phyloP scores from a whole-genome alignment of 2,888 invertebrate species.

The Pecten maximus region DNA sequence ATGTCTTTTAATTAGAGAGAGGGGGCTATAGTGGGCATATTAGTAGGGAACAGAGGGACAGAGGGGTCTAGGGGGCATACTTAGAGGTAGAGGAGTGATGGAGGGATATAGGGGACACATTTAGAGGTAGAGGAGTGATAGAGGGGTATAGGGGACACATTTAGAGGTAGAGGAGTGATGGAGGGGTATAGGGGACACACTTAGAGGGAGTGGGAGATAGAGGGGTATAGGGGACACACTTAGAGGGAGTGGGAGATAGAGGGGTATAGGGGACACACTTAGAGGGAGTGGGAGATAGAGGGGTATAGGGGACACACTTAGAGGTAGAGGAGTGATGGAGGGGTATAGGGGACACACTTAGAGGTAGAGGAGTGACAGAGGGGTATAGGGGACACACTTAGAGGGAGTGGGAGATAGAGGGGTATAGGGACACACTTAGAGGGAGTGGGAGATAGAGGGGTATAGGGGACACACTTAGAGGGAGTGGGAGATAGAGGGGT shows the following conservation, averaged over 20 bases:
- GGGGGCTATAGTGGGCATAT: no score
- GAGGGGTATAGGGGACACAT: not conserved
- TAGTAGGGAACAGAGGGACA: no score
- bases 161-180: not conserved
- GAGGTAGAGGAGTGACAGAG: not conserved
- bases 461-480: not conserved
- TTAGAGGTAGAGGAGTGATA: not conserved
- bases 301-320: no score
- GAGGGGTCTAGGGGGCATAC: no score
- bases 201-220: not conserved
- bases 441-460: not conserved
- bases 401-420: not conserved
- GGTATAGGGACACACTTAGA: no score
- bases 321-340: no score
- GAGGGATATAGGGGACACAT: no score
- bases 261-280: no score
- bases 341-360: not conserved
- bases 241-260: no score
- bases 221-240: no score
- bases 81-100: no score
- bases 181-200: not conserved
- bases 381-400: not conserved
- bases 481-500: not conserved
- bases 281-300: no score
- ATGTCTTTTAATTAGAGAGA: constrained; percentile 15